phyloP scores from a whole-genome alignment of 2,888 invertebrate genomes.

The Parnassius orleans region DNA sequence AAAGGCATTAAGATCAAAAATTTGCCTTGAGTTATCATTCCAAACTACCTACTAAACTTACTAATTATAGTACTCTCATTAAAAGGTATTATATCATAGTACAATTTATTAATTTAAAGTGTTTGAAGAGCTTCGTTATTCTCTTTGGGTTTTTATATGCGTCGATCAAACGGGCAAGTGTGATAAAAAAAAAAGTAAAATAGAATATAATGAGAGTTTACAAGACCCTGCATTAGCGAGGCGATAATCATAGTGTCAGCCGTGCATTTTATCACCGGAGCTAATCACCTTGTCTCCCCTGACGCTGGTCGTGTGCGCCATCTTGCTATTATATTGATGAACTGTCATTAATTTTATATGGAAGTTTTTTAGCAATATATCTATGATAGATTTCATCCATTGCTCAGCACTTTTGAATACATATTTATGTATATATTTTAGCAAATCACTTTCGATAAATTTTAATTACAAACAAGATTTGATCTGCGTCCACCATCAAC shows the following conservation, averaged over 20 bases:
- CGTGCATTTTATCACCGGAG: slow-evolving; percentile 75
- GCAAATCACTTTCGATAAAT: too few species aligned
- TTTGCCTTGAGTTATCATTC: too few species aligned
- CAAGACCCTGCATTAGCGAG: slow-evolving; percentile 36
- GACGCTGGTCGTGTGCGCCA: slow-evolving; percentile 23
- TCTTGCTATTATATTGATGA: slow-evolving; percentile 50
- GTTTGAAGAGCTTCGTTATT: too few species aligned
- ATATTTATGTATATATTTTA: too few species aligned
- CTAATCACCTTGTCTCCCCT: slow-evolving; percentile 47
- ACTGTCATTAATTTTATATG: slow-evolving; percentile 46
- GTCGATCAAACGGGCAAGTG: slow-evolving; percentile 5
- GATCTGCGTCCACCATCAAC: too few species aligned
- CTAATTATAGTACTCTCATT: too few species aligned
- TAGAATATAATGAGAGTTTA: slow-evolving; percentile 57
- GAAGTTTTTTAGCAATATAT: slow-evolving; percentile 19
- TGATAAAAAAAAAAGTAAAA: slow-evolving; percentile 38
- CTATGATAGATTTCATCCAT: neutral
- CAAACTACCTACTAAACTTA: too few species aligned
- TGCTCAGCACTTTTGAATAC: neutral
- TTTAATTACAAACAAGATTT: too few species aligned
- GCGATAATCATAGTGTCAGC: slow-evolving; percentile 66
- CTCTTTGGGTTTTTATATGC: too few species aligned
- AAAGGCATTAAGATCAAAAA: too few species aligned
- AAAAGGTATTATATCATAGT: too few species aligned
- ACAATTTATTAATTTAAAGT: too few species aligned